Evolutionary conservation across 53 echinoderm and acorn worm species (phyloP).

Genomic region (Arbacia lixula): DNA sequence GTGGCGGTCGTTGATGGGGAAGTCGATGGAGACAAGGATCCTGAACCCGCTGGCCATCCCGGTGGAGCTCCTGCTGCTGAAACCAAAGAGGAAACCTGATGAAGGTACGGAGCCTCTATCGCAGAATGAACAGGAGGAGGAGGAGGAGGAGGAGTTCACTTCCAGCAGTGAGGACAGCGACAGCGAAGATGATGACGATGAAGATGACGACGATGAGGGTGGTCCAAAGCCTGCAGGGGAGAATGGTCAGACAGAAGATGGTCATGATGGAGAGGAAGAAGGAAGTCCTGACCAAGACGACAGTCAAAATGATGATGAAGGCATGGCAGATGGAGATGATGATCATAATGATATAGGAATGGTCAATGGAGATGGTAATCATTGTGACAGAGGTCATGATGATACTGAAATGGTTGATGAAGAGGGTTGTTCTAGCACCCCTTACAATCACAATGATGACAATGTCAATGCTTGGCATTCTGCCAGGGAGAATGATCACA

Average conservation of each 20-base stretch:
- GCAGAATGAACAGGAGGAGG: not conserved
- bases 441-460: no score
- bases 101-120: no score
- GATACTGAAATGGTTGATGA: not conserved
- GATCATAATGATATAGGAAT: not conserved
- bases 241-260: not conserved
- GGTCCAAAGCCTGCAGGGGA: not conserved
- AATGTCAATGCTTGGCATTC: no score
- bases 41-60: slow-evolving; percentile 39
- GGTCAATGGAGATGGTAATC: not conserved
- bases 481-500: no score
- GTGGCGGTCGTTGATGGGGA: not conserved
- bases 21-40: slow-evolving; percentile 4
- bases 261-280: not conserved
- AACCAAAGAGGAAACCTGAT: not conserved
- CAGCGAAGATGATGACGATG: not conserved
- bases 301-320: no score
- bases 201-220: not conserved
- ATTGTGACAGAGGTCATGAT: not conserved
- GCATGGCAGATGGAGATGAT: not conserved
- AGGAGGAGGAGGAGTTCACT: not conserved
- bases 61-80: slow-evolving; percentile 6
- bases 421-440: no score
- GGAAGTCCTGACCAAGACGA: no score
- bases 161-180: not conserved